Conservation (phyloP, 1,140 invertebrate genomes). For the Hirudo medicinalis region DNA sequence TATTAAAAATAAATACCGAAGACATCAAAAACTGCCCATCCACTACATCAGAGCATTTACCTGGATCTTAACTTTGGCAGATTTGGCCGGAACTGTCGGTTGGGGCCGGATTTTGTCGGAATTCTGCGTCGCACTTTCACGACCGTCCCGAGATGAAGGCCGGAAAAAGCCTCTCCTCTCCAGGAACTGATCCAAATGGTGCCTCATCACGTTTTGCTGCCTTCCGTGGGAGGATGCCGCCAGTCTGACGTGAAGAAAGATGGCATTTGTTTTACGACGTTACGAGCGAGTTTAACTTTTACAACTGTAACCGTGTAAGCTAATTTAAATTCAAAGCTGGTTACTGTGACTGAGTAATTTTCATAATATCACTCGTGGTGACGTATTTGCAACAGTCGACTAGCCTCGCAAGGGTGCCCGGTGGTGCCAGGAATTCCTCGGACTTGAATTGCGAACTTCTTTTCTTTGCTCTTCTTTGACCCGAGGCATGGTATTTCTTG, state of each 20-base stretch:
- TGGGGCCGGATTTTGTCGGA: not conserved
- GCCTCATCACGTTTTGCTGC: not conserved
- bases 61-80: conserved; percentile 4
- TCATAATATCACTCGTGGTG: no score
- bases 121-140: not conserved
- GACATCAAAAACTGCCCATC: no score
- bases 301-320: no score
- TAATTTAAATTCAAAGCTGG: no score
- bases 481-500: not conserved
- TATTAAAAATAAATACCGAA: not conserved
- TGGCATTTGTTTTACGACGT: no score
- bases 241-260: not conserved
- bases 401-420: no score
- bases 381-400: no score
- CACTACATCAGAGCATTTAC: not conserved
- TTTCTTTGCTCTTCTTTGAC: not conserved
- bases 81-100: not conserved
- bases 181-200: not conserved
- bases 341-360: no score
- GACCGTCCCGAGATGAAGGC: not conserved
- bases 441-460: not conserved
- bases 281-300: no score
- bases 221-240: not conserved
- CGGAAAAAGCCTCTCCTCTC: not conserved
- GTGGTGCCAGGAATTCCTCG: no score